Evolutionary conservation across 2,888 invertebrate genomes (phyloP), one percentile per base, ranked within the genome.

Genomic region (Sinopyrophorus schimmeli): DNA sequence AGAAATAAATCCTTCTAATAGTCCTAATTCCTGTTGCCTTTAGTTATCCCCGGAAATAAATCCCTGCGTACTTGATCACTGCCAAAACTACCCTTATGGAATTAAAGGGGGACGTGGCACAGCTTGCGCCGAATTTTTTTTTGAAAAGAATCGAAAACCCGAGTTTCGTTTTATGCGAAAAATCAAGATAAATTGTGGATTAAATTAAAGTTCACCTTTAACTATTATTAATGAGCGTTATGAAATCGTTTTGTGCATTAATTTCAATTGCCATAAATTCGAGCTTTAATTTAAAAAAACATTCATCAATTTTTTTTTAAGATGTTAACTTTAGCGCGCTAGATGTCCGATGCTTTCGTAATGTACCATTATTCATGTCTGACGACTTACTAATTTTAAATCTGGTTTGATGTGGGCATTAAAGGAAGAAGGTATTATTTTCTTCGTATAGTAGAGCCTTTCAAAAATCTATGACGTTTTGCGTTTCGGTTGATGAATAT

Each of bases 41-140:
- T 30, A 21, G 26, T 30, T 37, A 37, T 35, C 38, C 35, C 28
- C 30, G 14, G 20, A 31, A 44, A 30, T 38, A 44, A 44, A 44
- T 43, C 44, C 44, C 27, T 9, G 10, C 20, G 37, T 38, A 31
- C 44, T 44, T 44, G 30, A 44, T 44, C 37, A 44, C 23, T 44
- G 37, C 44, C 41, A 14, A 32, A 26, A 23, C 3, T 24, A 32
- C 42, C 43, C 44, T 43, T 38, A 38, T 30, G 21, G 44, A 37
- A 44, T 37, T 44, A 44, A 44, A 37, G 17, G 21, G 41, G 15
- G 17, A 7, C 20, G 31, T 3, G 16, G 27, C 14, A 9, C 4
- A n/a, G 3, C 1, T 12, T 5, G n/a, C 9, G 21, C 21, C 9
- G n/a, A n/a, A n/a, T n/a, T n/a, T n/a, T n/a, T n/a, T n/a, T n/a